Evolutionary conservation across 2,888 invertebrate species (phyloP).

Genomic region (Melolontha melolontha): DNA sequence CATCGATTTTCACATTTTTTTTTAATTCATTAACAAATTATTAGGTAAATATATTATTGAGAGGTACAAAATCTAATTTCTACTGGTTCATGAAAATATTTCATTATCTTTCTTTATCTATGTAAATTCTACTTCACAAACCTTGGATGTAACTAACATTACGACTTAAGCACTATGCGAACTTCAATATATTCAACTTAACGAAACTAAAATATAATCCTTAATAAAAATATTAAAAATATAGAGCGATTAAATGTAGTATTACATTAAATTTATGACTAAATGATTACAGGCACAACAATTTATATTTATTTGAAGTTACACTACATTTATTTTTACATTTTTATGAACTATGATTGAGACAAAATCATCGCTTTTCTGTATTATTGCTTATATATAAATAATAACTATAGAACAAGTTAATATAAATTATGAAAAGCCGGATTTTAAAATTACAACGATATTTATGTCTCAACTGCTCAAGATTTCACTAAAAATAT

Average conservation of each 20-base stretch:
- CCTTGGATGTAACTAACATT: conserved; percentile 46
- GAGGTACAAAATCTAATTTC: conserved; percentile 62
- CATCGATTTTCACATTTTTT: conserved; percentile 41
- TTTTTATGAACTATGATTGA: conserved; percentile 10
- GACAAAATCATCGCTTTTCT: conserved; percentile 25
- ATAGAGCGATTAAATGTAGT: conserved; percentile 12
- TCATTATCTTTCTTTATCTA: conserved; percentile 48
- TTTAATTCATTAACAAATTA: conserved; percentile 40
- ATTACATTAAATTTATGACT: conserved; percentile 46
- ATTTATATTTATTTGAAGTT: conserved; percentile 42
- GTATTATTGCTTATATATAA: conserved; percentile 9
- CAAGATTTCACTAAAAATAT: conserved; percentile 7
- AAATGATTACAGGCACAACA: conserved; percentile 61
- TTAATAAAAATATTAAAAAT: conserved; percentile 15
- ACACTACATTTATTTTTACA: conserved; percentile 10
- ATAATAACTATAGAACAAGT: conserved; percentile 16
- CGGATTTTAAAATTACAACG: neutral
- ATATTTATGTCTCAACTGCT: conserved; percentile 25
- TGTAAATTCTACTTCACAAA: conserved; percentile 47
- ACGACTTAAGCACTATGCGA: conserved; percentile 41
- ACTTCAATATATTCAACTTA: conserved; percentile 17
- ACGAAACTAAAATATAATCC: conserved; percentile 1
- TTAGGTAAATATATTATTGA: conserved; percentile 50
- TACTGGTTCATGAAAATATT: conserved; percentile 64
- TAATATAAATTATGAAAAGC: neutral